Percentiles rank a stretch among this genome's conserved stretches.
These are phyloP conservation scores for Xyrichtys novacula DNA, from an alignment of 2,797 vertebrate species.

Conservation along the genomic window DNA sequence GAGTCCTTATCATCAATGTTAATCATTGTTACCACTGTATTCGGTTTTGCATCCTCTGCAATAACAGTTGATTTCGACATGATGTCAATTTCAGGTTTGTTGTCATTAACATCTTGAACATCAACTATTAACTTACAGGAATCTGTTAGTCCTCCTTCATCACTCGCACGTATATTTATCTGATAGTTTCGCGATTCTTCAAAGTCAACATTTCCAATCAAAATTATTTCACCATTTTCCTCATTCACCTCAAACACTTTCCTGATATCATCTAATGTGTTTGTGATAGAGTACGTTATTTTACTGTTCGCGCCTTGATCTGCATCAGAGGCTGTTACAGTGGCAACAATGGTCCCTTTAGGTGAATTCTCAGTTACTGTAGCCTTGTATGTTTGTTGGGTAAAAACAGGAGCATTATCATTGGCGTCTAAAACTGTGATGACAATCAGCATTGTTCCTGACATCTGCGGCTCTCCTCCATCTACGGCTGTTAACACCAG, in stretches of 20 bases:
- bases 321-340: constrained; percentile 69
- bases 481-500: constrained; percentile 75
- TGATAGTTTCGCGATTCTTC: constrained; percentile 62
- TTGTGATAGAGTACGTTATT: constrained; percentile 61
- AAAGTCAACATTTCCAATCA: constrained; percentile 59
- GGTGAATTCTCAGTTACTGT: constrained; percentile 69
- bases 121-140: constrained; percentile 80
- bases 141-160: constrained; percentile 76
- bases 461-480: constrained; percentile 75
- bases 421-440: constrained; percentile 75
- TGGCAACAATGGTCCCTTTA: constrained; percentile 54
- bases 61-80: constrained; percentile 57
- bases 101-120: constrained; percentile 85
- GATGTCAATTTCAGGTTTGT: constrained; percentile 74
- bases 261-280: neutral
- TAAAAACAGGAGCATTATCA: constrained; percentile 79
- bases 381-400: constrained; percentile 62
- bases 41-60: constrained; percentile 51
- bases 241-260: constrained; percentile 36
- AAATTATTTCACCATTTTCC: constrained; percentile 20
- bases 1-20: constrained; percentile 67
- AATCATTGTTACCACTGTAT: constrained; percentile 57
- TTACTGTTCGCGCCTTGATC: constrained; percentile 50
- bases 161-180: constrained; percentile 79
- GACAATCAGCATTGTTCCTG: constrained; percentile 73